Percentiles rank a stretch among this genome's conserved stretches.
Conservation (phyloP, 2,797 vertebrate genomes). For the Rhynchonycteris naso region DNA sequence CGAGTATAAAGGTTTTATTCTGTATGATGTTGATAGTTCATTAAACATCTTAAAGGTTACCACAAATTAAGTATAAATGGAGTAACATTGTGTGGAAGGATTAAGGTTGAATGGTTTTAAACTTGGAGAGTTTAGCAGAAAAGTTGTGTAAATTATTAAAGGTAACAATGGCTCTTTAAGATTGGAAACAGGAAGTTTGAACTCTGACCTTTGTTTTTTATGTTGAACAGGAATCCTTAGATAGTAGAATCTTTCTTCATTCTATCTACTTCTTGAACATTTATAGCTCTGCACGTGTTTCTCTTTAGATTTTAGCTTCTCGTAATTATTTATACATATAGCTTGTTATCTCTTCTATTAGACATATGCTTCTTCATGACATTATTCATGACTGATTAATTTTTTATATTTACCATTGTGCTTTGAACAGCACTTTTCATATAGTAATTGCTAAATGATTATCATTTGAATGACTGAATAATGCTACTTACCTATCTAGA, state of each 20-base stretch:
- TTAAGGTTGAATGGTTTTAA: neutral
- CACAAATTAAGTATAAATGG: constrained; percentile 7
- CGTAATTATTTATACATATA: neutral
- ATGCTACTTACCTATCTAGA: constrained; percentile 3
- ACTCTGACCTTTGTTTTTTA: neutral
- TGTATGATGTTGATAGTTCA: neutral
- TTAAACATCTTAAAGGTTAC: neutral
- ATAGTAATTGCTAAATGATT: constrained; percentile 16
- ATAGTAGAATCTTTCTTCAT: neutral
- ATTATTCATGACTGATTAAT: constrained; percentile 42
- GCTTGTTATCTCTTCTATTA: neutral
- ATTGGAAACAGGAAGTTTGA: neutral
- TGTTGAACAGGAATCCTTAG: neutral
- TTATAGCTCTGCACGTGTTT: neutral
- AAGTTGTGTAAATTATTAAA: neutral
- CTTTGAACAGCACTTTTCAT: constrained; percentile 22
- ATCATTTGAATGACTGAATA: constrained; percentile 17
- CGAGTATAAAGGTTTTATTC: constrained; percentile 8
- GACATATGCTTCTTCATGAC: constrained; percentile 32
- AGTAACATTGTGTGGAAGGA: constrained; percentile 12
- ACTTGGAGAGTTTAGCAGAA: neutral
- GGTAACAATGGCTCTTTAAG: neutral
- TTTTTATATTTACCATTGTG: constrained; percentile 28
- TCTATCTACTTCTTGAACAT: neutral
- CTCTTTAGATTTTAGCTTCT: neutral